Evolutionary conservation across 2,888 invertebrate species (phyloP), one percentile per base, ranked within the genome.

Genomic region (Callimorpha dominula): DNA sequence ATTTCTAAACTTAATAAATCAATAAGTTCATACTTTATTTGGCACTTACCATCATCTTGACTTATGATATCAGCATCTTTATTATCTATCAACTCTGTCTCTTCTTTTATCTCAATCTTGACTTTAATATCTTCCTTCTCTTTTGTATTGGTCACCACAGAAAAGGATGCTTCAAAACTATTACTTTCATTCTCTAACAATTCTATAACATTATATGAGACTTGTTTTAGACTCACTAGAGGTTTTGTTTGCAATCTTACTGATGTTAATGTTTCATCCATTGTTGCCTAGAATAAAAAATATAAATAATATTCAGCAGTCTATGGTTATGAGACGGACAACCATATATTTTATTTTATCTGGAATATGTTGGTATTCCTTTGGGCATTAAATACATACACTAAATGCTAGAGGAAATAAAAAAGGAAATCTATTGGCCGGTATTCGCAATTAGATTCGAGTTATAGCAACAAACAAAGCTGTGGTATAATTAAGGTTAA

Each of bases 61-160:
- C 89, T 86, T 69, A 86, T 70, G 72, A 88, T 86, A 42, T 90
- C 91, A 4, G 76, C 87, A 43, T 90, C 89, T 7, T 85, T 77
- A 73, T 84, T 78, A 0, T 88, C 85, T 0, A 77, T 63, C 0
- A 78, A 69, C 7, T 85, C 84, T 17, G 63, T n/a, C 65, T 93
- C 93, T 12, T 88, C 86, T 65, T 93, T 91, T 65, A 89, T 76
- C 74, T 94, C 94, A 1, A 86, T 12, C 74, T 93, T 93, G 0
- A 93, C 78, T 40, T 81, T 77, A 4, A 84, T 60, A 65, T 83
- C 73, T 12, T 71, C 12, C 49, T 40, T 49, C 63, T 52, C 76
- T 15, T 31, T 73, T 14, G 63, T 73, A 11, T 73, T 74, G 31
- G 77, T 80, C 6, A 87, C 49, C 0, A 86, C 73, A 4, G 73